Conservation (phyloP, 2,113 vertebrate genomes). For the Halcyon senegalensis region DNA sequence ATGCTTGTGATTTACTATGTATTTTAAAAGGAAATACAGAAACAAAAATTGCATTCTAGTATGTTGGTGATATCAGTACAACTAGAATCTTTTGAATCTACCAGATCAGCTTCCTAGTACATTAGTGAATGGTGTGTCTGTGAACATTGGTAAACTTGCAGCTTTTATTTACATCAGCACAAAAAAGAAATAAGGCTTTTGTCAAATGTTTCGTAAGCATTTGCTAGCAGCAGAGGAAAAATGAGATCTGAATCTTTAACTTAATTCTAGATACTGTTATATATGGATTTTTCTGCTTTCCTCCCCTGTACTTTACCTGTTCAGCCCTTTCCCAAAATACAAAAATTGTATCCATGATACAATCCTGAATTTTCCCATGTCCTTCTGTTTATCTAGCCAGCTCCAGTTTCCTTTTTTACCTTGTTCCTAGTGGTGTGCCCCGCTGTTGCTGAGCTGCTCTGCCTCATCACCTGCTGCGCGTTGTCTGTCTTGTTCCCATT, state of each 20-base stretch:
- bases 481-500: rapidly evolving
- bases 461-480: neutral
- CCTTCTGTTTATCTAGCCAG: neutral
- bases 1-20: neutral
- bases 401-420: neutral
- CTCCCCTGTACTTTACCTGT: neutral
- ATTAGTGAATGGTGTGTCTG: neutral
- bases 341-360: too few relatives aligned
- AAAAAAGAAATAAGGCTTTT: neutral
- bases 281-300: neutral
- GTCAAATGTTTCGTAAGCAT: neutral
- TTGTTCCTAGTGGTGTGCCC: neutral
- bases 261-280: neutral
- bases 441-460: neutral
- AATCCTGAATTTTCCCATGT: neutral
- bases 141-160: neutral
- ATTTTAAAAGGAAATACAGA: neutral
- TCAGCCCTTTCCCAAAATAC: neutral
- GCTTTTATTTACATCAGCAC: neutral
- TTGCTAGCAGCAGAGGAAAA: neutral
- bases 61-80: neutral
- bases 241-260: neutral
- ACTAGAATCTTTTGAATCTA: neutral
- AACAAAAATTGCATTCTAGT: neutral
- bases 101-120: neutral